These are phyloP conservation scores for Melospiza melodia DNA, from an alignment of 2,113 vertebrate species.

Conservation along the genomic window DNA sequence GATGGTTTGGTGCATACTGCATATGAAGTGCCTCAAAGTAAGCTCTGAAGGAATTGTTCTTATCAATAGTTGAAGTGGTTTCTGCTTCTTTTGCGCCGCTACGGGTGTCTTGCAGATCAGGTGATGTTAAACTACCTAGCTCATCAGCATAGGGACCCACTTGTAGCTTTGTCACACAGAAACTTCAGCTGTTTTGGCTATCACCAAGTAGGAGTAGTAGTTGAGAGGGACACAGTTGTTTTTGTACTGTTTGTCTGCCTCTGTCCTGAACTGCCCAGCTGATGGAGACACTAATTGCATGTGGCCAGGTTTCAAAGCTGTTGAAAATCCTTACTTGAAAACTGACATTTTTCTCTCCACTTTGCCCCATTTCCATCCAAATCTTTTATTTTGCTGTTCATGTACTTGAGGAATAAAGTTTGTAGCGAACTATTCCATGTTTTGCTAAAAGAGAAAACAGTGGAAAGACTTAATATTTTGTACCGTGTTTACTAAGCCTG, in stretches of 20 bases:
- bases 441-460: not conserved
- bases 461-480: not conserved
- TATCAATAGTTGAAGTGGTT: not conserved
- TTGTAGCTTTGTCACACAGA: not conserved
- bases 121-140: slow-evolving; percentile 22
- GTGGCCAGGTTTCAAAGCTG: not conserved
- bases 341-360: not conserved
- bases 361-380: not conserved
- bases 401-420: not conserved
- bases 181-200: not conserved
- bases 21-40: slow-evolving; percentile 43
- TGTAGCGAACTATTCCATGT: not conserved
- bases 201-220: not conserved
- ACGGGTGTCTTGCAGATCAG: not conserved
- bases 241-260: not conserved
- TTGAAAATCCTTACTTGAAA: not conserved
- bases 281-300: not conserved
- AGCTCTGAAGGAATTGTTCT: not conserved
- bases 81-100: not conserved
- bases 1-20: not conserved
- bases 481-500: not conserved
- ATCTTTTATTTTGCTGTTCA: not conserved
- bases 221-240: not conserved
- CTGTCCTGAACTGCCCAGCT: not conserved
- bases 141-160: not conserved